Base-by-base conservation (phyloP, 1,140 invertebrate species). In the Drosophila burlai region DNA sequence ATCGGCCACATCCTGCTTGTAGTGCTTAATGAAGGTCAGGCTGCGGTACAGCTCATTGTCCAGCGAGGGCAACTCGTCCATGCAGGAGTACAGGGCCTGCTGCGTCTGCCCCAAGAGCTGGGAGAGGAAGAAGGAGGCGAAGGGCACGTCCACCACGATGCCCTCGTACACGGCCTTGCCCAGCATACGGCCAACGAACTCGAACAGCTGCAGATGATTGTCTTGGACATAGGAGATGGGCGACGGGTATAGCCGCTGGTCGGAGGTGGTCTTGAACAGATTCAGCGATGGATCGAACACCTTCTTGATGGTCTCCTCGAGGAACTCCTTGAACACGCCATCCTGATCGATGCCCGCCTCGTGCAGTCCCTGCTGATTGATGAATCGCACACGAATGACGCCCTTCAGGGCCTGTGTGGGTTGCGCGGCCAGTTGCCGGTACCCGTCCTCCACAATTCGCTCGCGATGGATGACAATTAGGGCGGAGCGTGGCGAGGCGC, bases 271-370 rank as follows among this genome's bases (percentile, higher is more conserved):
- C 93, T 97, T 95, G 93, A 99, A 99, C 40, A 99, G 94, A 94
- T 99, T 99, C 16, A 99, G 94, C 0, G 97, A 96, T 4, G 99
- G 99, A 95, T 99, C 98, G 94, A 99, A 99, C 26, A 99, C 98
- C 84, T 96, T 95, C 89, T 98, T 98, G 57, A 99, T 98, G 13
- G 98, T 99, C 93, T 99, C 98, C 94, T 99, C 99, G 1, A 99
- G 94, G 91, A 99, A 99, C 94, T 99, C 99, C 94, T 96, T 97
- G 72, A 93, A 95, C 77, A 89, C 92, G 11, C 99, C 99, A 94
- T 99, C 99, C 93, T 99, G 99, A 94, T 99, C 99, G 81, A 99
- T 99, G 16, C 99, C 99, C 9, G 99, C 99, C 94, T 99, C 99
- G 93, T 99, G 98, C 36, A 99, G 93, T 4, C 99, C 99, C 94